phyloP scores from a whole-genome alignment of 2,797 vertebrate species.

The Pipistrellus nathusii region DNA sequence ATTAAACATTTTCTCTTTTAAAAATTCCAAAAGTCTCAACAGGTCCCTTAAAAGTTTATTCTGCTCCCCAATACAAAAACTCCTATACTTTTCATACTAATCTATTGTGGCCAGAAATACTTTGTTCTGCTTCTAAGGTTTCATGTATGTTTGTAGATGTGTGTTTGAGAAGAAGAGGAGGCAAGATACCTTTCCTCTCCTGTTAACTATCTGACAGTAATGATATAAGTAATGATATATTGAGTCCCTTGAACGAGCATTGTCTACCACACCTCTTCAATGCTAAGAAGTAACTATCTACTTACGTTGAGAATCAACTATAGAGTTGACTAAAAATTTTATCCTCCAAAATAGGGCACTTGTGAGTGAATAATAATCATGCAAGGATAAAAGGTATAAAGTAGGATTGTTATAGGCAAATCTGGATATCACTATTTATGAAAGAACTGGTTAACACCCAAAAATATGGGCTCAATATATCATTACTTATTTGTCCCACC shows the following conservation, averaged over 20 bases:
- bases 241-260: not conserved
- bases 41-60: not conserved
- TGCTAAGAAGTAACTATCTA: slow-evolving; percentile 22
- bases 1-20: not conserved
- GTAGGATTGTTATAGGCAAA: slow-evolving; percentile 17
- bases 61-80: not conserved
- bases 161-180: not conserved
- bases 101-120: not conserved
- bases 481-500: not conserved
- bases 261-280: not conserved
- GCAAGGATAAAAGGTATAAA: not conserved
- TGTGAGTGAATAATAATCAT: slow-evolving; percentile 39
- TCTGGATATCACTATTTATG: not conserved
- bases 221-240: no score
- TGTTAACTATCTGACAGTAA: not conserved
- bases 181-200: not conserved
- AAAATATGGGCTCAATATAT: not conserved
- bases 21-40: not conserved
- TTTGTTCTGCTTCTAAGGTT: not conserved
- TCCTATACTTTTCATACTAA: not conserved
- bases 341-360: not conserved
- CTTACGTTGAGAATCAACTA: not conserved
- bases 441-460: not conserved
- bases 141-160: not conserved
- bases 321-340: not conserved